Conservation (phyloP, 2,888 invertebrate genomes). For the Oligia latruncula region DNA sequence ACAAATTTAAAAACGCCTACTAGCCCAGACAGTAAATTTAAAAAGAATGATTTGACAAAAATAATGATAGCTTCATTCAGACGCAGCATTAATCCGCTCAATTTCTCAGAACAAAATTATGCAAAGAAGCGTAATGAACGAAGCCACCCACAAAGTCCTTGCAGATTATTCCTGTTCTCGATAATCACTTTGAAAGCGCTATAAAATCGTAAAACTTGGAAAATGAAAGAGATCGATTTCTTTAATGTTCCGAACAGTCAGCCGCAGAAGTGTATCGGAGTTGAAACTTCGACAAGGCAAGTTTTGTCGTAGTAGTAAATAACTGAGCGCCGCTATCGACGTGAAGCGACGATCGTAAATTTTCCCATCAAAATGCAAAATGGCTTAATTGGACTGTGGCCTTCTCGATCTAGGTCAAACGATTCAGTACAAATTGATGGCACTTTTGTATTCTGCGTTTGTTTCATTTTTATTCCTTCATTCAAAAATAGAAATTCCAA, state of each 20-base stretch:
- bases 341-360: slow-evolving; percentile 86
- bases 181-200: slow-evolving; percentile 43
- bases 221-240: slow-evolving; percentile 60
- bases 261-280: slow-evolving; percentile 59
- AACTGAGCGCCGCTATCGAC: slow-evolving; percentile 81
- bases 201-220: slow-evolving; percentile 43
- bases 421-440: slow-evolving; percentile 87
- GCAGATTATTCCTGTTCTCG: slow-evolving; percentile 30
- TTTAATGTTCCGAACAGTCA: slow-evolving; percentile 48
- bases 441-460: slow-evolving; percentile 81
- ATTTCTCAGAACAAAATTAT: slow-evolving; percentile 46
- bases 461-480: slow-evolving; percentile 76
- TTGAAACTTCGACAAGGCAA: slow-evolving; percentile 67
- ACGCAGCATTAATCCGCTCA: slow-evolving; percentile 22
- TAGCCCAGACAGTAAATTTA: too few relatives aligned
- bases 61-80: neutral
- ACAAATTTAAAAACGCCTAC: too few relatives aligned
- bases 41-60: neutral
- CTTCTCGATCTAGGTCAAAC: slow-evolving; percentile 87
- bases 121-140: slow-evolving; percentile 23
- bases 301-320: slow-evolving; percentile 79
- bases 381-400: slow-evolving; percentile 89
- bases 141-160: slow-evolving; percentile 22
- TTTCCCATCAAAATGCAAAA: slow-evolving; percentile 90
- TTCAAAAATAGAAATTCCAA: slow-evolving; percentile 50